phyloP scores from a whole-genome alignment of 2,888 invertebrate genomes.

The Nasonovia ribisnigri region DNA sequence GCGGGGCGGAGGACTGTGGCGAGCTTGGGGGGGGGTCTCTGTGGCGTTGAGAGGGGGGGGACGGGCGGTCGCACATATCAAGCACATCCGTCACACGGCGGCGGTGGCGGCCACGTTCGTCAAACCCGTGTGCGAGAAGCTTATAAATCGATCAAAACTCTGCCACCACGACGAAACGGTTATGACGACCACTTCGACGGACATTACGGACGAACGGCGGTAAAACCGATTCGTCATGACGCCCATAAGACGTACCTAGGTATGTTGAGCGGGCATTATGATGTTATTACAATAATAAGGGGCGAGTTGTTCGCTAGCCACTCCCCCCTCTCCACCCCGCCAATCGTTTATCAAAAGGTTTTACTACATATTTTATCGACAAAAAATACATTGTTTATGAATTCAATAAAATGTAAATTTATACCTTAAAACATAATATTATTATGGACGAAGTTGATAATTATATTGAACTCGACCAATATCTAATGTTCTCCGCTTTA shows the following conservation, averaged over 20 bases:
- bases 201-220: neutral
- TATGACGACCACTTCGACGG: slow-evolving; percentile 8
- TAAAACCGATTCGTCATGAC: neutral
- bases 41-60: neutral
- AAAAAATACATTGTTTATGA: neutral
- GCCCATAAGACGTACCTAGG: neutral
- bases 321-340: neutral
- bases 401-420: neutral
- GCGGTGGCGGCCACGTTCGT: neutral
- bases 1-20: neutral
- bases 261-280: neutral
- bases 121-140: neutral
- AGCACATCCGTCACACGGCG: slow-evolving; percentile 42
- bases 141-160: slow-evolving; percentile 44
- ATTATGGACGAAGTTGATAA: neutral
- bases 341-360: neutral
- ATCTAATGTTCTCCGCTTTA: neutral
- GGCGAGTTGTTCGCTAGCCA: neutral
- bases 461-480: neutral
- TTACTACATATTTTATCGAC: neutral
- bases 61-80: neutral
- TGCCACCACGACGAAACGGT: slow-evolving; percentile 15
- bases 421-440: neutral
- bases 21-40: neutral
- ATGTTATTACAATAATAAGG: neutral